A percentile compares a stretch with the other conserved stretches of the same genome.
Conservation (phyloP, 2,888 invertebrate genomes). For the Nemurella pictetii region DNA sequence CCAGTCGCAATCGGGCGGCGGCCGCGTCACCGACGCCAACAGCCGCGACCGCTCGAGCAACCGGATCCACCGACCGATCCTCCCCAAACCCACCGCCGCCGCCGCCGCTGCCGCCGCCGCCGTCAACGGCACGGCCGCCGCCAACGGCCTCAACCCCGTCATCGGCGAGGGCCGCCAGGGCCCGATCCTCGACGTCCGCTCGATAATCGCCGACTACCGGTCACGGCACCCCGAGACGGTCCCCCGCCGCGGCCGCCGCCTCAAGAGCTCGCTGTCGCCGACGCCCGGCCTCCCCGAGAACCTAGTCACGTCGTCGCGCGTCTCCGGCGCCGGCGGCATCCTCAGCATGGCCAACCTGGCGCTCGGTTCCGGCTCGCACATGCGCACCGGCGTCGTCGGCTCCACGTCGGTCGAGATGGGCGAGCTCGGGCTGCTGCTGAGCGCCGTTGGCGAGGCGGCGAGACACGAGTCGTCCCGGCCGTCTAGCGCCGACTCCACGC, state of each 20-base stretch:
- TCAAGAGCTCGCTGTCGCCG: constrained; percentile 41
- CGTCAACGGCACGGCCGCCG: constrained; percentile 29
- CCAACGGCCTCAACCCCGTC: constrained; percentile 58
- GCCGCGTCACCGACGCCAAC: constrained; percentile 32
- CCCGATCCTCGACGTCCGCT: constrained; percentile 78
- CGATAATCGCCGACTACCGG: constrained; percentile 79
- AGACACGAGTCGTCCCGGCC: constrained; percentile 53
- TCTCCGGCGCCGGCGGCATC: constrained; percentile 40
- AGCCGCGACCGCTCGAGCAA: constrained; percentile 18
- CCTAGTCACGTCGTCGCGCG: constrained; percentile 39
- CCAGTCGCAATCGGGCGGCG: constrained; percentile 30
- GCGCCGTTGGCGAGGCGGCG: constrained; percentile 40
- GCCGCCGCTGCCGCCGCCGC: constrained; percentile 22
- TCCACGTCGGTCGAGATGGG: constrained; percentile 35
- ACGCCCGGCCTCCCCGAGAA: constrained; percentile 40
- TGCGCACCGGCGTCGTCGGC: constrained; percentile 45
- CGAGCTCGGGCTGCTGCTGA: constrained; percentile 38
- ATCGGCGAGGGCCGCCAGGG: constrained; percentile 71
- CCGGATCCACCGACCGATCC: constrained; percentile 51
- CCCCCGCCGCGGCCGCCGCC: constrained; percentile 59
- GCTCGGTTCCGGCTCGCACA: constrained; percentile 54
- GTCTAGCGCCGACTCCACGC: constrained; percentile 58
- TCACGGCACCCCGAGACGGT: constrained; percentile 74
- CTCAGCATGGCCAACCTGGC: constrained; percentile 51
- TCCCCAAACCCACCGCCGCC: constrained; percentile 50